phyloP scores from a whole-genome alignment of 2,797 vertebrate species.

The Orientallactaga sibirica region DNA sequence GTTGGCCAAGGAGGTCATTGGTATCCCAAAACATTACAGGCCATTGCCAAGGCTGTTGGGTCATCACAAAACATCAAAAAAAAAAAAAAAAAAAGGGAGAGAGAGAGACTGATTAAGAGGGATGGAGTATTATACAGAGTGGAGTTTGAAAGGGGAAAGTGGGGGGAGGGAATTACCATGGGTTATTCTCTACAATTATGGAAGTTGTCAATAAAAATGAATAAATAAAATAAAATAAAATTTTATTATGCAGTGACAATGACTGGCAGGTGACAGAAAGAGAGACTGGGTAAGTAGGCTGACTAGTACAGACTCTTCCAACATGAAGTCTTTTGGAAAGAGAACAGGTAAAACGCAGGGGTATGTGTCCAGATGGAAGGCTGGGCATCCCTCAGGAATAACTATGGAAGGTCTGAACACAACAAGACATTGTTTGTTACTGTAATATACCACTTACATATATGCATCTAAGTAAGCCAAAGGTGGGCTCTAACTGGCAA shows the following conservation, averaged over 20 bases:
- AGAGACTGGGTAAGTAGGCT: not conserved
- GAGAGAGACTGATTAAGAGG: too few species aligned
- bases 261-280: not conserved
- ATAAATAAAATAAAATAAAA: too few species aligned
- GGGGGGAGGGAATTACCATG: too few species aligned
- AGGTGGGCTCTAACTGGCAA: not conserved
- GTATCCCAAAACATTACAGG: too few species aligned
- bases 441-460: not conserved
- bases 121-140: too few species aligned
- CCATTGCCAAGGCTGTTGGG: too few species aligned
- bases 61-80: too few species aligned
- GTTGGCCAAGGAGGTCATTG: too few species aligned
- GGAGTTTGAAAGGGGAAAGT: too few species aligned
- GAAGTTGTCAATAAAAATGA: too few species aligned
- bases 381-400: not conserved
- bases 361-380: accelerated
- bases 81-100: too few species aligned
- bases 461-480: not conserved
- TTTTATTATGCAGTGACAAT: not conserved
- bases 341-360: accelerated
- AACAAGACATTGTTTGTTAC: not conserved
- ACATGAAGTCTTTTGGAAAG: not conserved
- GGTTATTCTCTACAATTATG: too few species aligned
- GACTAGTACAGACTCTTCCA: not conserved
- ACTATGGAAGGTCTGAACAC: not conserved